A percentile compares a stretch with the other conserved stretches of the same genome.
phyloP scores from a whole-genome alignment of 2,113 vertebrate species.

The Saguinus midas region DNA sequence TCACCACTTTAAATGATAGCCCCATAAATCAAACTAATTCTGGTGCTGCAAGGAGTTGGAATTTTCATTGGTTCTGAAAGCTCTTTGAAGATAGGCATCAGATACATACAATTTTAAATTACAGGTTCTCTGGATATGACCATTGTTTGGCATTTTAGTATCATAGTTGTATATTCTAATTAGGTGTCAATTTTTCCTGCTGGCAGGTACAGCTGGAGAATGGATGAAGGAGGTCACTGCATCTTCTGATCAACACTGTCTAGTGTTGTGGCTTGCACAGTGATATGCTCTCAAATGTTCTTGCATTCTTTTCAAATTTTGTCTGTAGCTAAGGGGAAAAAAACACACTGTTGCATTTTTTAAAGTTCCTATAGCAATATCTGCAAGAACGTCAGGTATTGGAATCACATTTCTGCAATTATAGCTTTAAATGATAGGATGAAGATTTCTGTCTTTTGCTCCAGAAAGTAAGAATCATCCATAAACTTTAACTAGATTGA shows the following conservation, averaged over 20 bases:
- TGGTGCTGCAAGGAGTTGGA: not conserved
- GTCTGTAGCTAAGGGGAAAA: not conserved
- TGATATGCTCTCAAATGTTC: not conserved
- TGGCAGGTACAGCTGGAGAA: not conserved
- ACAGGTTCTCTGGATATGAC: not conserved
- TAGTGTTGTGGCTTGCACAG: not conserved
- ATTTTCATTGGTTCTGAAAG: not conserved
- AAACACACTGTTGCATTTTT: not conserved
- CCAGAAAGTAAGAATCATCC: not conserved
- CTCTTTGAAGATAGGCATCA: not conserved
- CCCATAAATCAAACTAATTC: not conserved
- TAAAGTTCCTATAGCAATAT: not conserved
- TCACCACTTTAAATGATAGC: not conserved
- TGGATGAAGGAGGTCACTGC: not conserved
- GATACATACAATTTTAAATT: not conserved
- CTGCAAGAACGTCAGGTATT: not conserved
- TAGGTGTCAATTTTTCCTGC: not conserved
- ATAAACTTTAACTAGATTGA: not conserved
- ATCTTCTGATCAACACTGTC: not conserved
- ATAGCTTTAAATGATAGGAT: not conserved
- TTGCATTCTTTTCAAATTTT: not conserved
- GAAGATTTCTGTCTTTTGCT: not conserved
- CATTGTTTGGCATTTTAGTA: not conserved
- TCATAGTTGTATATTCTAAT: not conserved
- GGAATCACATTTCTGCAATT: not conserved